Evolutionary conservation across 35 echinoderm and acorn worm species (phyloP), one percentile per base, ranked within the genome.

Genomic region (Ophiothrix spiculata): DNA sequence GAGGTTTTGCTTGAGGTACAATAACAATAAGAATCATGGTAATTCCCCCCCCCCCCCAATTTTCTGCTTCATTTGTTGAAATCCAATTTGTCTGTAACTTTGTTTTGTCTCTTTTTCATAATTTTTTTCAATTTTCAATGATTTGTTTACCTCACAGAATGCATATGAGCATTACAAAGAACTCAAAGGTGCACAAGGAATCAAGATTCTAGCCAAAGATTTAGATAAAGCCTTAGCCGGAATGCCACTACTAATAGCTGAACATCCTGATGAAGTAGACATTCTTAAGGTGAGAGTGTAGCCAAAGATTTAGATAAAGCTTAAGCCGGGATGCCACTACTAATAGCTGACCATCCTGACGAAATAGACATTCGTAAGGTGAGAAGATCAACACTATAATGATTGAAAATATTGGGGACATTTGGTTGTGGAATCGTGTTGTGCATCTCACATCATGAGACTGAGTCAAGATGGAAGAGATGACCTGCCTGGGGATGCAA

Each of bases 221-320:
- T 32, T 99, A 19, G 92, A 94, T 45, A 99, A 99, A 64, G 92
- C 96, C 16, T 33, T 94, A 31, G 96, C 96, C 78, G 96, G 96
- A 15, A 82, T 93, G 32, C 92, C 92, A 19, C 33, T 94, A 0
- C 86, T 94, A 32, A 89, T 89, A 11, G 89, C 92, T 40, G 32
- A 91, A n/a, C 83, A 99, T 33, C 91, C 81, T 78, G 96, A 99
- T 90, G 96, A 99, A 87, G 89, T 99, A 11, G 96, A 99, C 6
- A 89, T 94, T 49, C 77, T 94, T 16, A 94, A 91, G 92, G 96
- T 99, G 89, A 75, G 74, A 25, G n/a, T n/a, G n/a, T 94, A 31
- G 92, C 92, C 36, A 99, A 91, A 75, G 96, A 99, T 35, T 32
- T 99, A 19, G 92, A 94, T 45, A 99, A 99, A 64, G 92, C 96